Conservation (phyloP, 2,113 vertebrate species). For the Cromileptes altivelis region DNA sequence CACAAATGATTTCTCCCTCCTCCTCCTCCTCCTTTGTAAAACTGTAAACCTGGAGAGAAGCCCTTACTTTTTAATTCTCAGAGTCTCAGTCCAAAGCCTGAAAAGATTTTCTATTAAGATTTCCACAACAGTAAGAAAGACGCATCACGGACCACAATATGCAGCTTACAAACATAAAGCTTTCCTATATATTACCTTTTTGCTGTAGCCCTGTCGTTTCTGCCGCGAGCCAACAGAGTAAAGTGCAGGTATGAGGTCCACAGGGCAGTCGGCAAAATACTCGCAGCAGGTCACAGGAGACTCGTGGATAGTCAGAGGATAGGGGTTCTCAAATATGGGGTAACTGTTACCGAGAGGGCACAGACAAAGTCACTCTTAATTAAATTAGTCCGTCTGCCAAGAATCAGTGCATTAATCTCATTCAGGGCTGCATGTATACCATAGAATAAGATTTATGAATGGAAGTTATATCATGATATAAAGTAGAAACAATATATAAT, state of each 20-base stretch:
- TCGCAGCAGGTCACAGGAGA: constrained; percentile 99
- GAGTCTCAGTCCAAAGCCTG: not conserved
- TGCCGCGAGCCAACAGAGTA: constrained; percentile 97
- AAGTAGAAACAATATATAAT: constrained; percentile 12
- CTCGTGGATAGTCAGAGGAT: constrained; percentile 97
- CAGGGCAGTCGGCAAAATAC: constrained; percentile 98
- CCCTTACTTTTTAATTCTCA: not conserved
- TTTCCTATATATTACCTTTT: constrained; percentile 88
- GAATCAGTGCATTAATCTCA: constrained; percentile 9
- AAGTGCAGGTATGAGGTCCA: constrained; percentile 98
- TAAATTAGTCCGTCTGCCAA: constrained; percentile 2
- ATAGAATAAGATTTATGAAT: not conserved
- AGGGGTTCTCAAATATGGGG: constrained; percentile 99
- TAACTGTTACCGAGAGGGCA: constrained; percentile 86
- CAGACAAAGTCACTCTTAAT: constrained; percentile 19
- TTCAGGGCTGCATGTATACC: not conserved
- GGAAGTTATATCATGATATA: not conserved
- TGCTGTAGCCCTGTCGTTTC: constrained; percentile 99
- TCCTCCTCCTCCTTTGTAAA: not conserved
- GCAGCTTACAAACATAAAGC: not conserved
- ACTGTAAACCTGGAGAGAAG: not conserved
- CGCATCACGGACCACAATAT: not conserved
- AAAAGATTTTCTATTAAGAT: not conserved
- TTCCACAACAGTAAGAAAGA: not conserved
- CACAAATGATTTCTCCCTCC: too few species aligned